A percentile compares a stretch with the other conserved stretches of the same genome.
Evolutionary conservation across 2,113 vertebrate species (phyloP).

Genomic region (Thermophis baileyi): DNA sequence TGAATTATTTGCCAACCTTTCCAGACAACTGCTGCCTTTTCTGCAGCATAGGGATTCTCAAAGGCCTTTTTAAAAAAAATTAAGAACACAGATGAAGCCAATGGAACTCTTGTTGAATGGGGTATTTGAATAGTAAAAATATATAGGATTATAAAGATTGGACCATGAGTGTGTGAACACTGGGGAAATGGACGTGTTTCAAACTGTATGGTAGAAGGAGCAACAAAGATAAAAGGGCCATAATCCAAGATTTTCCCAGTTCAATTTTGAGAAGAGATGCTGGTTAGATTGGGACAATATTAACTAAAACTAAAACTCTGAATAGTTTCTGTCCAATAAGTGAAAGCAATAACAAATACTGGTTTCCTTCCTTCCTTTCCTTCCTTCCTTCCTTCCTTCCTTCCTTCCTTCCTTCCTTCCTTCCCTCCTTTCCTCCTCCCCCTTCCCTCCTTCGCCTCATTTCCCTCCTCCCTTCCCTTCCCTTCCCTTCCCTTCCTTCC

Average conservation of each 20-base stretch:
- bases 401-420: too few species aligned
- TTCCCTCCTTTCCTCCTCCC: too few species aligned
- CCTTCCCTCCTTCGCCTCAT: too few species aligned
- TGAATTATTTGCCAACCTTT: conserved; percentile 46
- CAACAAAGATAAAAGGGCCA: background rate
- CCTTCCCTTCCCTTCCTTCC: too few species aligned
- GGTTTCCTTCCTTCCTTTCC: background rate
- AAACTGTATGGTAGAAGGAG: conserved; percentile 19
- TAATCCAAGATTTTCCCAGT: background rate
- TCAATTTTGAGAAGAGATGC: background rate
- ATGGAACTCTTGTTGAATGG: background rate
- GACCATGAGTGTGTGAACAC: conserved; percentile 42
- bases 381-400: too few species aligned
- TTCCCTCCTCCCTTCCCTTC: too few species aligned
- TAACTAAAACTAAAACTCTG: background rate
- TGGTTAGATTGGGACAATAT: background rate
- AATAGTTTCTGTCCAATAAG: background rate
- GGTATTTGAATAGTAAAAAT: background rate
- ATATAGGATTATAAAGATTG: conserved; percentile 26
- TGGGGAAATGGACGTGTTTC: conserved; percentile 5
- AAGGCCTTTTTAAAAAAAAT: background rate
- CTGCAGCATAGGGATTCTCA: background rate
- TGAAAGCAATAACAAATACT: background rate
- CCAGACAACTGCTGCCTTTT: background rate
- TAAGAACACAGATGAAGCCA: background rate